phyloP scores from a whole-genome alignment of 2,888 invertebrate species.

The Palloptera scutellata region DNA sequence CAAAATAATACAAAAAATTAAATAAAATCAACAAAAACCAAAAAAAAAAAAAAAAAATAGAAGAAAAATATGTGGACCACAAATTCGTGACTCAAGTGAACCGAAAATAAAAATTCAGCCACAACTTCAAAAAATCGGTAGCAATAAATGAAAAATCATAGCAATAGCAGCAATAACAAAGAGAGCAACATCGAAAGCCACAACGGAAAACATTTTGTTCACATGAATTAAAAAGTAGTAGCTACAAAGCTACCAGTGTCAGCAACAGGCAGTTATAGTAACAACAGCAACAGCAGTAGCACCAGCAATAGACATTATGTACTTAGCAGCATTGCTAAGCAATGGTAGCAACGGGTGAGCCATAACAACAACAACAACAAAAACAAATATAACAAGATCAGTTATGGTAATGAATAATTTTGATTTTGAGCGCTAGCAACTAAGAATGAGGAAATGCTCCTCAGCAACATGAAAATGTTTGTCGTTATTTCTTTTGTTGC shows the following conservation, averaged over 20 bases:
- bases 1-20: constrained; percentile 23
- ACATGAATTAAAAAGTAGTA: background rate
- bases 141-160: constrained; percentile 37
- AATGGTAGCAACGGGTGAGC: constrained; percentile 1
- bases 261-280: too few relatives aligned
- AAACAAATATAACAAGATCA: constrained; percentile 5
- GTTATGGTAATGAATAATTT: constrained; percentile 10
- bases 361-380: background rate
- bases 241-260: background rate
- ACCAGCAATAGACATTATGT: constrained; percentile 24
- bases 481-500: too few relatives aligned
- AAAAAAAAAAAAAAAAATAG: constrained; percentile 31
- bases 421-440: background rate
- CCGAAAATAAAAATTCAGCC: constrained; percentile 48
- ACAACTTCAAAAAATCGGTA: constrained; percentile 32
- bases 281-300: background rate
- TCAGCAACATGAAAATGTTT: background rate
- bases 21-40: constrained; percentile 45
- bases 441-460: background rate
- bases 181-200: constrained; percentile 1
- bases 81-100: constrained; percentile 56
- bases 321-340: background rate
- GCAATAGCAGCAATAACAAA: constrained; percentile 19
- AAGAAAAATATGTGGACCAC: constrained; percentile 35
- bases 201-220: background rate